A percentile compares a stretch with the other conserved stretches of the same genome.
Conservation (phyloP, 2,113 vertebrate species). For the Eublepharis macularius region DNA sequence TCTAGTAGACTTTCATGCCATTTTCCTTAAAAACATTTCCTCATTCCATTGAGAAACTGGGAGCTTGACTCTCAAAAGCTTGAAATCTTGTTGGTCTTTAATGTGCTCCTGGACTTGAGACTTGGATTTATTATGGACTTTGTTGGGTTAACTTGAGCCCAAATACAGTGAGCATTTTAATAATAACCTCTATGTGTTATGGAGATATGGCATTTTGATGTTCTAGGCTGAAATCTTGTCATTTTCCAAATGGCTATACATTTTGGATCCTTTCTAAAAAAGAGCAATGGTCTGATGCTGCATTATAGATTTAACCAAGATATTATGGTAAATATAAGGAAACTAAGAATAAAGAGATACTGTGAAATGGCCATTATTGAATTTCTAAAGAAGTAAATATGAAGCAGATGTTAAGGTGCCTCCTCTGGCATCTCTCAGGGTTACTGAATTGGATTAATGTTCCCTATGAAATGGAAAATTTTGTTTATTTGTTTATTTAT, state of each 20-base stretch:
- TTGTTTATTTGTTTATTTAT: too few relatives aligned
- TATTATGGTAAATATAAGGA: background rate
- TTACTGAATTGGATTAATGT: background rate
- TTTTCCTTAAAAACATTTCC: background rate
- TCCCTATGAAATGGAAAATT: background rate
- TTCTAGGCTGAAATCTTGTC: background rate
- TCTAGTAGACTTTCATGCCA: background rate
- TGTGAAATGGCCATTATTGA: background rate
- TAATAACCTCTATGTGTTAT: background rate
- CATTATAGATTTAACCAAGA: background rate
- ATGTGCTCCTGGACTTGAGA: too few relatives aligned
- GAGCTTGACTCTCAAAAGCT: too few relatives aligned
- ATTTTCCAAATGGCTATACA: background rate
- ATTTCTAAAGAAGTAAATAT: background rate
- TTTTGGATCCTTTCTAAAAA: background rate
- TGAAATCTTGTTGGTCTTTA: background rate
- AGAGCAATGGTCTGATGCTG: background rate
- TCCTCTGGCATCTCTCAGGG: background rate
- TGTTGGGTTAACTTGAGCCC: background rate
- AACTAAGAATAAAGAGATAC: background rate
- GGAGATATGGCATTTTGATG: background rate
- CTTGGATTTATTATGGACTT: background rate
- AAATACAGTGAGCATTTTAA: background rate
- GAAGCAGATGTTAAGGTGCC: background rate
- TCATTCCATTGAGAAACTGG: background rate